phyloP scores from a whole-genome alignment of 2,113 vertebrate genomes.

The Galeopterus variegatus region DNA sequence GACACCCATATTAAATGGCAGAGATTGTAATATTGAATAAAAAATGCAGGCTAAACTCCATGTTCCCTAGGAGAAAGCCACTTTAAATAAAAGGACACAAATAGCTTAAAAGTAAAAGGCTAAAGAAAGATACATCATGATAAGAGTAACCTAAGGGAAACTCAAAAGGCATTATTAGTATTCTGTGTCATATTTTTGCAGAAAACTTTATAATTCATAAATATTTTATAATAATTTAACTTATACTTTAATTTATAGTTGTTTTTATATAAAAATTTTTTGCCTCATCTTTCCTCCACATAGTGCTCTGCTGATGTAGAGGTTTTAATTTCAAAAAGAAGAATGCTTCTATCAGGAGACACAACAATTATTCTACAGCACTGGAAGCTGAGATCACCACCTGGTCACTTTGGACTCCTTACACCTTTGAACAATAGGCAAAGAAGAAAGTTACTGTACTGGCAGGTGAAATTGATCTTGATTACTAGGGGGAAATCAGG shows the following conservation, averaged over 20 bases:
- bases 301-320: not conserved
- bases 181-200: not conserved
- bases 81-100: not conserved
- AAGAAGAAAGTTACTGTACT: not conserved
- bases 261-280: slow-evolving; percentile 8
- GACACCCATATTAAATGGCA: not conserved
- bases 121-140: not conserved
- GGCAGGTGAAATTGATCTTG: not conserved
- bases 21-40: not conserved
- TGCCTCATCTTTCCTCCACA: not conserved
- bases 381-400: not conserved
- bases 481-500: not conserved
- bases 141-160: not conserved
- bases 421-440: not conserved
- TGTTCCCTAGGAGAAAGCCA: not conserved
- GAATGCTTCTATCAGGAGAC: not conserved
- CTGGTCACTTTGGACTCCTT: not conserved
- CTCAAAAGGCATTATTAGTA: not conserved
- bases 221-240: not conserved
- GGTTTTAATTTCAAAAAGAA: not conserved
- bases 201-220: not conserved
- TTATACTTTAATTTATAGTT: not conserved
- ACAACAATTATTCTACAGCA: not conserved
- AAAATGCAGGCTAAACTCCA: not conserved
- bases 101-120: not conserved